Conservation (phyloP, 2,888 invertebrate genomes). For the Ochropleura plecta region DNA sequence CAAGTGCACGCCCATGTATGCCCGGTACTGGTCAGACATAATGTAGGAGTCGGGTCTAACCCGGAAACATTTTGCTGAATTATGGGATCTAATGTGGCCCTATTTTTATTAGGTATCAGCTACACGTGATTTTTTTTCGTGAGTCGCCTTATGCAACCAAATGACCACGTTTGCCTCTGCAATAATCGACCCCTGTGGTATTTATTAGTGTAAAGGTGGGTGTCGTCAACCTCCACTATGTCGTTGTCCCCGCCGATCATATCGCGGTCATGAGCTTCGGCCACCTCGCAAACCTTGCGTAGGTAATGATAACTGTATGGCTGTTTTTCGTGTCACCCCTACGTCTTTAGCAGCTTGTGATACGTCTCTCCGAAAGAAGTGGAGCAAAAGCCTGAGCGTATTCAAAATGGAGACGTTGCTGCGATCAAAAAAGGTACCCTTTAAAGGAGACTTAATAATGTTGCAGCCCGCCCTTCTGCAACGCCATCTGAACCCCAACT, state of each 20-base stretch:
- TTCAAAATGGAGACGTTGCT: background rate
- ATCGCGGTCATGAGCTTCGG: constrained; percentile 16
- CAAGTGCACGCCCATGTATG: constrained; percentile 17
- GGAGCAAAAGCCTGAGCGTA: background rate
- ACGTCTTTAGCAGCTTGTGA: constrained; percentile 24
- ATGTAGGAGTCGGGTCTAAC: constrained; percentile 7
- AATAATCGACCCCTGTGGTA: constrained; percentile 25
- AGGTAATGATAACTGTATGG: background rate
- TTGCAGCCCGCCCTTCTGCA: constrained; percentile 8
- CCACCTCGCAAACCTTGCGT: constrained; percentile 24
- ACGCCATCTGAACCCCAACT: background rate
- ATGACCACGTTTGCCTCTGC: constrained; percentile 28
- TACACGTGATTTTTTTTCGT: constrained; percentile 27
- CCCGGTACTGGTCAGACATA: constrained; percentile 27
- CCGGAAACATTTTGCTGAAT: constrained; percentile 10
- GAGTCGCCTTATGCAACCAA: constrained; percentile 15
- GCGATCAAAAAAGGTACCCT: constrained; percentile 16
- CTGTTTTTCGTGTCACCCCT: constrained; percentile 21
- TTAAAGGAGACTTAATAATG: background rate
- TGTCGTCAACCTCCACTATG: constrained; percentile 28
- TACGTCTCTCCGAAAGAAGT: constrained; percentile 1
- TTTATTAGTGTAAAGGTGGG: constrained; percentile 11
- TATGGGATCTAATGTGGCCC: constrained; percentile 26
- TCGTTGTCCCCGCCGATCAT: constrained; percentile 26
- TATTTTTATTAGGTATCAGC: constrained; percentile 15